These are phyloP conservation scores for Cephalopachus bancanus DNA, from an alignment of 2,797 vertebrate genomes.

Conservation along the genomic window DNA sequence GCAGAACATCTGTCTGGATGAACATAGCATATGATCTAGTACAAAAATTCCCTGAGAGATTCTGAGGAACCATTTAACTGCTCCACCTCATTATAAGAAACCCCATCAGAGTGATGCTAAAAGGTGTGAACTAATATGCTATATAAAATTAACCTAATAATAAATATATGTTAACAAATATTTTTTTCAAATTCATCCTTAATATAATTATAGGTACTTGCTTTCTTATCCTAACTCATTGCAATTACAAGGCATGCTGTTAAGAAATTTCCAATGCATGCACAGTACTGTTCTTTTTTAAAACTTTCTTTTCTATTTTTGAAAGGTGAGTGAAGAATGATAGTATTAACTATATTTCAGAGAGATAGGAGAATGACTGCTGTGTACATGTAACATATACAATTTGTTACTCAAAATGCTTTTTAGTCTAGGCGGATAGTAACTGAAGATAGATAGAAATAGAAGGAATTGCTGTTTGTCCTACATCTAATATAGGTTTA, in stretches of 20 bases:
- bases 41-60: background rate
- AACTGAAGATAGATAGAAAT: background rate
- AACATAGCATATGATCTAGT: background rate
- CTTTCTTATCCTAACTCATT: slow-evolving; percentile 9
- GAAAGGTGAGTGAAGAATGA: background rate
- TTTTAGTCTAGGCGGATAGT: slow-evolving; percentile 9
- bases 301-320: slow-evolving; percentile 57
- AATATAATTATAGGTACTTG: background rate
- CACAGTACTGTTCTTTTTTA: background rate
- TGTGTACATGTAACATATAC: background rate
- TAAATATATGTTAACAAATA: background rate
- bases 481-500: slow-evolving; percentile 21
- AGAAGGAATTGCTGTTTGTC: slow-evolving; percentile 34
- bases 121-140: background rate
- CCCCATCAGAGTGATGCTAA: background rate
- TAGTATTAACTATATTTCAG: slow-evolving; percentile 33
- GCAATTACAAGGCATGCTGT: background rate
- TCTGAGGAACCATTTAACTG: background rate
- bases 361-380: background rate
- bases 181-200: background rate
- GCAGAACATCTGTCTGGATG: background rate
- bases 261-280: background rate
- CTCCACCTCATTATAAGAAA: background rate
- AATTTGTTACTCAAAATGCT: slow-evolving; percentile 39
- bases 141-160: background rate